Evolutionary conservation across 2,888 invertebrate genomes (phyloP).

Genomic region (Nomada flava): DNA sequence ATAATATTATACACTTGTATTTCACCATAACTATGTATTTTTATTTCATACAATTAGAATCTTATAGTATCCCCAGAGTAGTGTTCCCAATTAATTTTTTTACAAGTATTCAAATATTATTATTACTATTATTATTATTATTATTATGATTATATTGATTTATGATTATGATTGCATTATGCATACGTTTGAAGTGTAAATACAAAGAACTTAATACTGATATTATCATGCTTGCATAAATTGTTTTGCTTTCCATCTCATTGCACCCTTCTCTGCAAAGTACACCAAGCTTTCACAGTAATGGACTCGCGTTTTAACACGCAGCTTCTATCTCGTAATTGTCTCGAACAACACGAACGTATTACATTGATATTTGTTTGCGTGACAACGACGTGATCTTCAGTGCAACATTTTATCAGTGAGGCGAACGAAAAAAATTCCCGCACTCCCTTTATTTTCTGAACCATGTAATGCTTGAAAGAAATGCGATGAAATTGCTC

Average conservation of each 20-base stretch:
- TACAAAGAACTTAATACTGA: no score
- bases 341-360: slow-evolving; percentile 6
- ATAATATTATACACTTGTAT: neutral
- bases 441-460: neutral
- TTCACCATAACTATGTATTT: neutral
- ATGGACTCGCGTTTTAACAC: slow-evolving; percentile 5
- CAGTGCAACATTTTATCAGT: slow-evolving; percentile 32
- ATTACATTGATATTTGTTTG: neutral
- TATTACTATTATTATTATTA: no score
- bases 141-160: no score
- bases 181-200: no score
- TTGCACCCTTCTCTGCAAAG: neutral
- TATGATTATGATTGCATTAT: no score
- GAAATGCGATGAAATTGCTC: slow-evolving; percentile 30
- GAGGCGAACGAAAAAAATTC: slow-evolving; percentile 22
- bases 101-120: no score
- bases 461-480: neutral
- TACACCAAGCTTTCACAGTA: slow-evolving; percentile 15
- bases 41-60: no score
- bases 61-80: no score
- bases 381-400: slow-evolving; percentile 37
- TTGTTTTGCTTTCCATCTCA: neutral
- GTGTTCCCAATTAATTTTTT: no score
- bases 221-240: no score
- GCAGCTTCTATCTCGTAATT: slow-evolving; percentile 21